These are phyloP conservation scores for Parasteatoda lunata DNA, from an alignment of 2,888 invertebrate genomes.

Conservation along the genomic window DNA sequence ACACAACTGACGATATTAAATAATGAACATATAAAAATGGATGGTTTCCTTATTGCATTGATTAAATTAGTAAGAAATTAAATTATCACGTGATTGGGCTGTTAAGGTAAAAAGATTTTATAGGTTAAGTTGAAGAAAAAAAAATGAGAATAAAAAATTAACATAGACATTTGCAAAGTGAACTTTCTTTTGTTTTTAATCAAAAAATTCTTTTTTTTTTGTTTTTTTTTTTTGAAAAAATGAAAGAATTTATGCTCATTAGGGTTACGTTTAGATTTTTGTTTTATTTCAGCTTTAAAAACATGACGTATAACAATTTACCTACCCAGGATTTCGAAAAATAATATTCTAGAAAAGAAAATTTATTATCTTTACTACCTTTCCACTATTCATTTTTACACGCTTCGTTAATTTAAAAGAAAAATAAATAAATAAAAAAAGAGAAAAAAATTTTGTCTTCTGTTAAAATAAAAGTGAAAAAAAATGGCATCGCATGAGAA, in stretches of 20 bases:
- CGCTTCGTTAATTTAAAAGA: conserved; percentile 39
- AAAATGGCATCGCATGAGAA: conserved; percentile 26
- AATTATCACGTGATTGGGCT: too few relatives aligned
- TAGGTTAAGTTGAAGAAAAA: too few relatives aligned
- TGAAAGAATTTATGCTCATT: too few relatives aligned
- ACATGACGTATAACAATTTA: neutral
- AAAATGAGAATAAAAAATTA: neutral
- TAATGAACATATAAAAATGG: neutral
- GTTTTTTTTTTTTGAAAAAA: too few relatives aligned
- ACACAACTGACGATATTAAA: neutral
- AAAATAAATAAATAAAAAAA: neutral
- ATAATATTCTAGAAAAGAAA: too few relatives aligned
- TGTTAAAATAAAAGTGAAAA: neutral
- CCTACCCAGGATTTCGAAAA: too few relatives aligned
- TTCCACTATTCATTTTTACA: conserved; percentile 17
- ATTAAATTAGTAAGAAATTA: too few relatives aligned
- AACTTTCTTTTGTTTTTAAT: neutral
- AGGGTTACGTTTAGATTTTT: neutral
- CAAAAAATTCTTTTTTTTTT: neutral
- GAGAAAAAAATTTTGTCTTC: too few relatives aligned
- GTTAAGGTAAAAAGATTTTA: too few relatives aligned
- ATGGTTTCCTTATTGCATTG: too few relatives aligned
- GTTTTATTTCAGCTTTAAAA: neutral
- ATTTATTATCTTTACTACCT: neutral
- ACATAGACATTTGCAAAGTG: neutral